Evolutionary conservation across 2,888 invertebrate genomes (phyloP).

Genomic region (Meganola albula): DNA sequence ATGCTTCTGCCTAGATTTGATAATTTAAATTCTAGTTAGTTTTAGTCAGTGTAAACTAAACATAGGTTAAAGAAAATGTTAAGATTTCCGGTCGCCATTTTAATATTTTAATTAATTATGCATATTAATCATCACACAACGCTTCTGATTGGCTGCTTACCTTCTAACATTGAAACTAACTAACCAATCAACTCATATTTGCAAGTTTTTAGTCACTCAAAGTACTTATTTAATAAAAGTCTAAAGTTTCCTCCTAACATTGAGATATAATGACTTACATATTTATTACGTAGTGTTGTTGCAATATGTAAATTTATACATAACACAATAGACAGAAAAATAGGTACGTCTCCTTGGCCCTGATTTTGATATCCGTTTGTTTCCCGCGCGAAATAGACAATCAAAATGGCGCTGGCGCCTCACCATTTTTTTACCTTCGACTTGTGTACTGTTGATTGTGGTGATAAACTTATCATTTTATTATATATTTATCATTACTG

Average conservation of each 20-base stretch:
- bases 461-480: too few species aligned
- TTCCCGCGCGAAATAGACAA: neutral
- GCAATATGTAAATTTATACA: slow-evolving; percentile 8
- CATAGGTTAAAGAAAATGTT: too few species aligned
- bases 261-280: too few species aligned
- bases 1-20: too few species aligned
- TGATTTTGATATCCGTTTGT: neutral
- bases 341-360: neutral
- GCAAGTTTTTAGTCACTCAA: slow-evolving; percentile 23
- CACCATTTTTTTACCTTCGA: too few species aligned
- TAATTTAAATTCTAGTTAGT: too few species aligned
- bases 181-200: slow-evolving; percentile 23
- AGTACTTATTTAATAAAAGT: slow-evolving; percentile 27
- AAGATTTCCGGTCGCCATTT: slow-evolving; percentile 32
- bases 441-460: too few species aligned
- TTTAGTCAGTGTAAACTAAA: too few species aligned
- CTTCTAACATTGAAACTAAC: too few species aligned
- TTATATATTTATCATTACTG: too few species aligned
- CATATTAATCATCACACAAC: slow-evolving; percentile 28
- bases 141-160: slow-evolving; percentile 28
- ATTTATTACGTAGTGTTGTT: slow-evolving; percentile 8
- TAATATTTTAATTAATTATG: slow-evolving; percentile 20
- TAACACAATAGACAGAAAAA: neutral
- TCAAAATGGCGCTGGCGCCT: too few species aligned
- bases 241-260: slow-evolving; percentile 21